Evolutionary conservation across 1,140 invertebrate species (phyloP).

Genomic region (Temnothorax nylanderi): DNA sequence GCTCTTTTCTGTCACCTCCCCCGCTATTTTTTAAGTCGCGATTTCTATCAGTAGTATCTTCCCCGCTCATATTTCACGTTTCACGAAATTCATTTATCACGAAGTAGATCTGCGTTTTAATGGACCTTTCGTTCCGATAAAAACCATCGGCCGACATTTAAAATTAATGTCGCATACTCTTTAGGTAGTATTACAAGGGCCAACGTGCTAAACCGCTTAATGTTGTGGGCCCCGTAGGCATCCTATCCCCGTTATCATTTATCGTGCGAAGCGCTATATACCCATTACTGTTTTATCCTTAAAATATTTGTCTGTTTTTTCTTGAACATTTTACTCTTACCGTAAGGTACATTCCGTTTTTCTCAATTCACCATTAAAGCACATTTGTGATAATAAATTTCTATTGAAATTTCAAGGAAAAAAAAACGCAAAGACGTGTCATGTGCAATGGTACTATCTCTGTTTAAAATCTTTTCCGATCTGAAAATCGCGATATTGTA

Average conservation of each 20-base stretch:
- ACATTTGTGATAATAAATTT: not conserved
- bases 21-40: not conserved
- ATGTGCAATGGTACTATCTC: not conserved
- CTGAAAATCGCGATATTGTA: not conserved
- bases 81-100: slow-evolving; percentile 10
- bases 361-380: not conserved
- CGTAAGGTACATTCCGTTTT: not conserved
- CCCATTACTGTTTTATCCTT: not conserved
- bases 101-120: slow-evolving; percentile 13
- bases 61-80: not conserved
- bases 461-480: not conserved
- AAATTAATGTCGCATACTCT: not conserved
- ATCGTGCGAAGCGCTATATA: not conserved
- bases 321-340: not conserved
- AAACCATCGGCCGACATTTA: slow-evolving; percentile 32
- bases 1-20: not conserved
- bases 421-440: not conserved
- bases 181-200: slow-evolving; percentile 1
- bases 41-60: not conserved
- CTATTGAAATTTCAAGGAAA: not conserved
- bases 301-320: not conserved
- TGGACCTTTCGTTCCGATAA: not conserved
- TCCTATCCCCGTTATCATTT: not conserved
- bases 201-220: slow-evolving; percentile 3
- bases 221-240: slow-evolving; percentile 9